phyloP scores from a whole-genome alignment of 2,797 vertebrate species.

The Garrulus glandarius region DNA sequence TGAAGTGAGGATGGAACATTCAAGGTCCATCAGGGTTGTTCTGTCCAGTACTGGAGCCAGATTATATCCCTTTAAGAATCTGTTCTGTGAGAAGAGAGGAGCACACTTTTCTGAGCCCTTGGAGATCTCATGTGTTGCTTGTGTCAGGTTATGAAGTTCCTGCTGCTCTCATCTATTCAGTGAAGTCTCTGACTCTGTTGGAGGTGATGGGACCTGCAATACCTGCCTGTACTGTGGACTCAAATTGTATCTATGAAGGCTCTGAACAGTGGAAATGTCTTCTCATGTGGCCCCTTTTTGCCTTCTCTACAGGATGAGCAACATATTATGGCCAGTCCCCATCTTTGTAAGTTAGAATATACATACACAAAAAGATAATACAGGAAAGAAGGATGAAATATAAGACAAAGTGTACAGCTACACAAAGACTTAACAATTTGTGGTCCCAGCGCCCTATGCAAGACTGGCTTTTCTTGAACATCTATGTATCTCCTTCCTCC shows the following conservation, averaged over 20 bases:
- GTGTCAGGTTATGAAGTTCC: background rate
- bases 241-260: background rate
- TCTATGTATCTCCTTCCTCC: background rate
- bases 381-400: background rate
- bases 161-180: background rate
- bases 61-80: background rate
- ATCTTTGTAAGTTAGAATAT: background rate
- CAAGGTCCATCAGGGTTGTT: background rate
- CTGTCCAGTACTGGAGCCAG: background rate
- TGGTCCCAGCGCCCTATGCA: background rate
- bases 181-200: background rate
- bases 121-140: background rate
- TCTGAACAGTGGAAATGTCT: background rate
- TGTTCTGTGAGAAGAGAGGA: background rate
- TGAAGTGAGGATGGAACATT: background rate
- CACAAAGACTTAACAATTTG: background rate
- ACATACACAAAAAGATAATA: background rate
- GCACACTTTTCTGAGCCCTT: background rate
- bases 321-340: background rate
- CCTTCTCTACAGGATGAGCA: background rate
- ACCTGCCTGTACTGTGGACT: background rate
- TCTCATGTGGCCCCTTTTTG: background rate
- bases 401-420: background rate
- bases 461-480: background rate
- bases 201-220: background rate